Evolutionary conservation across 2,888 invertebrate species (phyloP).

Genomic region (Sarcophaga rosellei): DNA sequence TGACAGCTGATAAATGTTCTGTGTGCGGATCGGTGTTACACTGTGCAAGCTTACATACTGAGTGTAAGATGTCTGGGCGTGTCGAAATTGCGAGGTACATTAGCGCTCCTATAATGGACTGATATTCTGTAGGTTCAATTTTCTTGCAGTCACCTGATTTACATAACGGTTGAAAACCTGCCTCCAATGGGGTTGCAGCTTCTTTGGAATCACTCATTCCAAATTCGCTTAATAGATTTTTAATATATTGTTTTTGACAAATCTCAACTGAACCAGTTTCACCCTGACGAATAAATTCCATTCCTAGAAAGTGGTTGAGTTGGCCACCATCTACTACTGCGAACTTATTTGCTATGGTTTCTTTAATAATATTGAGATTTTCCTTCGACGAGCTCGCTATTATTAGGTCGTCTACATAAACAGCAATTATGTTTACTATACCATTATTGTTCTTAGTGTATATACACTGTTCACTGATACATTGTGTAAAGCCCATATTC

Average conservation of each 20-base stretch:
- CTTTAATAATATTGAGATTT: conserved; percentile 52
- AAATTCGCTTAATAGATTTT: too few relatives aligned
- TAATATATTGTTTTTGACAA: conserved; percentile 11
- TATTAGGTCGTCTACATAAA: conserved; percentile 67
- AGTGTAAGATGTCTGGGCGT: neutral
- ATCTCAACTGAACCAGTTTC: too few relatives aligned
- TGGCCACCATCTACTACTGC: conserved; percentile 56
- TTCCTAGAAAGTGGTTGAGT: conserved; percentile 50
- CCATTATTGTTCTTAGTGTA: conserved; percentile 50
- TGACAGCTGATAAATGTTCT: neutral
- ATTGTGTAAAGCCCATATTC: conserved; percentile 53
- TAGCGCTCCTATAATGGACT: too few relatives aligned
- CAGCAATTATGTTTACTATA: conserved; percentile 45
- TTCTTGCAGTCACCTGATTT: too few relatives aligned
- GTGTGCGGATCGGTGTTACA: neutral
- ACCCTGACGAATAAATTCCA: too few relatives aligned
- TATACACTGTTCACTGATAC: conserved; percentile 62
- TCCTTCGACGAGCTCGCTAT: conserved; percentile 50
- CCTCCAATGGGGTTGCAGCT: too few relatives aligned
- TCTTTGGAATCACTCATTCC: too few relatives aligned
- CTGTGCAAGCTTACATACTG: conserved; percentile 2
- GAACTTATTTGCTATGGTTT: conserved; percentile 49
- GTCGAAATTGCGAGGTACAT: neutral
- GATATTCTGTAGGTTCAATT: too few relatives aligned
- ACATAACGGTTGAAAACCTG: too few relatives aligned